Evolutionary conservation across 2,797 vertebrate genomes (phyloP), one percentile per base, ranked within the genome.

Genomic region (Eulemur albifrons): DNA sequence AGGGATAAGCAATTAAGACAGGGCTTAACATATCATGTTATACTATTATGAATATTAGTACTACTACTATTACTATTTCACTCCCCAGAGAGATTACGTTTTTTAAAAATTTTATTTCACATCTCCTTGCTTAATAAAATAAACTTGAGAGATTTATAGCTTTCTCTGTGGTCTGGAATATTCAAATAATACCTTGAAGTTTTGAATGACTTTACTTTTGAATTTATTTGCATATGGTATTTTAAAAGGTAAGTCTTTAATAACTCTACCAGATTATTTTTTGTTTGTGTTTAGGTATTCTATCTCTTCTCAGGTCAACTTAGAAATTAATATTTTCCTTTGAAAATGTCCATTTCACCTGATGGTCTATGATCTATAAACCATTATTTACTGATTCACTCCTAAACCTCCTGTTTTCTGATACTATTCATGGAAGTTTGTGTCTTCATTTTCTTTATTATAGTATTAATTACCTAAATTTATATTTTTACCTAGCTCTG

Each of bases 301-400:
- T 88, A 38, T 12, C 3, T 88, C 4, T 67, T 61, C 13, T 54
- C 18, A n/a, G 43, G 4, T 87, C 69, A 48, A 27, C 6, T 70
- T 79, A 80, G 70, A 95, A 90, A 57, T 94, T 83, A 54, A 63
- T 48, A 57, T 83, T 94, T 94, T 72, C 48, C 20, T 79, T 93
- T 35, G 59, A 27, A 54, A 63, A 45, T 80, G 13, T 61, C 4
- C 14, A n/a, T 52, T 93, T 87, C 17, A 65, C 3, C 6, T 25
- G 43, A 35, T 57, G 48, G 65, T 50, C 72, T 81, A 13, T 80
- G 43, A 52, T 65, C 69, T 61, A 38, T 67, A 32, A 61, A 12
- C 38, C 50, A 21, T 59, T 65, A 59, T 57, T 94, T 40, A 73
- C n/a, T 43, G 79, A 57, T n/a, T 77, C 6, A 40, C 30, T 54